Percentiles rank a stretch among this genome's conserved stretches.
phyloP scores from a whole-genome alignment of 2,888 invertebrate species.

The Poecilobothrus nobilitatus region DNA sequence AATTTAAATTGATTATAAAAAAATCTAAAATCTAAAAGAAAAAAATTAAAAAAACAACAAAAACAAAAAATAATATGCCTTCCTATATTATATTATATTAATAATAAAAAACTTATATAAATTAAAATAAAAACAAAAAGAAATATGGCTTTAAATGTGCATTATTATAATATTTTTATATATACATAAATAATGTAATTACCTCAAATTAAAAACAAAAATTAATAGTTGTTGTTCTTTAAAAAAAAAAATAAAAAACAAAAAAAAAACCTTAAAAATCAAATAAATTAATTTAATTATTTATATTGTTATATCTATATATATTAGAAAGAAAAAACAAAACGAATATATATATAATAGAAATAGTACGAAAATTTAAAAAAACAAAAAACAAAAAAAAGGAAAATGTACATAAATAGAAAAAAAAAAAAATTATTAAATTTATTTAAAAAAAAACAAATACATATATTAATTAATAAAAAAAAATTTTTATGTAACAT shows the following conservation, averaged over 20 bases:
- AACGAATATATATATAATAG: too few relatives aligned
- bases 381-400: too few relatives aligned
- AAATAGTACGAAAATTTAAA: too few relatives aligned
- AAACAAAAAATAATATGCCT: neutral
- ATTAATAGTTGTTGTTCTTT: neutral
- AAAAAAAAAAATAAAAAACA: constrained; percentile 4
- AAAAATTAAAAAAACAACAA: neutral
- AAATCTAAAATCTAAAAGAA: too few relatives aligned
- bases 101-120: neutral
- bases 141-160: constrained; percentile 6
- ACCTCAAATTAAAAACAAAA: neutral
- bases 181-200: neutral
- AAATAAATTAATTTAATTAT: constrained; percentile 10
- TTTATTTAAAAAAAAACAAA: too few relatives aligned
- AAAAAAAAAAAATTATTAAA: too few relatives aligned
- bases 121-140: neutral
- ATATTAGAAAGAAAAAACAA: too few relatives aligned
- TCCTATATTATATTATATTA: neutral
- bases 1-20: too few relatives aligned
- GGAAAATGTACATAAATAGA: too few relatives aligned
- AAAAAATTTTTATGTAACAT: too few relatives aligned
- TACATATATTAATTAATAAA: too few relatives aligned
- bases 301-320: too few relatives aligned
- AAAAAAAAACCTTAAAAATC: neutral
- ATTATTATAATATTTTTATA: neutral